Evolutionary conservation across 1,140 invertebrate genomes (phyloP).

Genomic region (Trichonephila clavata): DNA sequence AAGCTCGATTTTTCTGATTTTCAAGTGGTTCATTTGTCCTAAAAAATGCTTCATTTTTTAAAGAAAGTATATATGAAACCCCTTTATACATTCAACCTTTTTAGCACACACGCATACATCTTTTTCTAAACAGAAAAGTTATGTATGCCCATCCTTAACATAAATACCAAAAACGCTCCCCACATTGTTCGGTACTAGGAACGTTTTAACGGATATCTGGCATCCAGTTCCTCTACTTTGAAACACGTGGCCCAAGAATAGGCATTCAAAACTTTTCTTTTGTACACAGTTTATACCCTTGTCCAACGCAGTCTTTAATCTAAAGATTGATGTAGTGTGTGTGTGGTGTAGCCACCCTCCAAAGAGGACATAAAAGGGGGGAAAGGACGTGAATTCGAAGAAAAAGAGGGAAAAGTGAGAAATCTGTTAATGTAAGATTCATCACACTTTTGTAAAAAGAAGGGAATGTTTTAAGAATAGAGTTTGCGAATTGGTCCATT

Average conservation of each 20-base stretch:
- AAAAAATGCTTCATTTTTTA: too few relatives aligned
- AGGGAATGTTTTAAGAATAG: constrained; percentile 37
- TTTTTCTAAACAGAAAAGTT: too few relatives aligned
- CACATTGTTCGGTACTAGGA: not conserved
- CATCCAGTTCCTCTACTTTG: not conserved
- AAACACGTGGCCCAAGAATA: constrained; percentile 4
- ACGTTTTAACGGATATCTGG: not conserved
- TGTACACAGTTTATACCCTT: not conserved
- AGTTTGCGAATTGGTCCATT: constrained; percentile 54
- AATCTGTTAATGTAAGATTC: not conserved
- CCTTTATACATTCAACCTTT: too few relatives aligned
- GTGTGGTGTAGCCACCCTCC: not conserved
- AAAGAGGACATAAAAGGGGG: too few relatives aligned
- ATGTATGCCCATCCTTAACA: not conserved
- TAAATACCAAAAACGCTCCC: not conserved
- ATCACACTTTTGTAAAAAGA: not conserved
- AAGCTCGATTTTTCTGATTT: too few relatives aligned
- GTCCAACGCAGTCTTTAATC: not conserved
- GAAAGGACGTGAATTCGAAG: not conserved
- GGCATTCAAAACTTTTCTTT: constrained; percentile 18
- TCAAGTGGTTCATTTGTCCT: too few relatives aligned
- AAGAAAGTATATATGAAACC: too few relatives aligned
- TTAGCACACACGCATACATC: too few relatives aligned
- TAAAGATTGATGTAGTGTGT: constrained; percentile 15
- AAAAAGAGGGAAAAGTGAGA: not conserved